Evolutionary conservation across 2,888 invertebrate genomes (phyloP), one percentile per base, ranked within the genome.

Genomic region (Nomada fucata): DNA sequence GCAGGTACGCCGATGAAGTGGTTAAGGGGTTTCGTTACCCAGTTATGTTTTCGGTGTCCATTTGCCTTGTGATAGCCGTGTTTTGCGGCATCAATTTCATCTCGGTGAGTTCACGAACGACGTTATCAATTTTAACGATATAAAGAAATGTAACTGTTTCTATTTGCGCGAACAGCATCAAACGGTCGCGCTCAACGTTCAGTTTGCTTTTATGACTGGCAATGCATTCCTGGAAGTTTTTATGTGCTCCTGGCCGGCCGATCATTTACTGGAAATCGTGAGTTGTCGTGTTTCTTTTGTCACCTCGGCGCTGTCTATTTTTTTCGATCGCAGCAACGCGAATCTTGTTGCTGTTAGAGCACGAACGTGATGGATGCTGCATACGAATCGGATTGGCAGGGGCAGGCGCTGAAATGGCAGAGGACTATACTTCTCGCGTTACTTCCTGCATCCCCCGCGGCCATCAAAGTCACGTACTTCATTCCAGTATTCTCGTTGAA

Each of bases 201-300:
- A 90, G 18, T 89, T 83, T 7, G 29, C 77, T 2, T 82, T 83
- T 9, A 71, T 90, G 26, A 74, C 82, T 7, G 63, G 77, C 5
- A 83, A 85, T 29, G 87, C 83, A 1, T 73, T 83, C 5, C 2
- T 87, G 5, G 89, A 89, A 55, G 84, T 90, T 2, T 88, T 89
- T 67, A 63, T 89, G 55, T 90, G 87, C 69, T 83, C 90, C 0
- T 89, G 86, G 90, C 90, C 91, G 23, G 91, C 91, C 7, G 90
- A 91, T 44, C 82, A 87, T 42, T 59, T 91, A 23, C 77, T 90
- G 23, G 76, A 86, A 36, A 78, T 60, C 79, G 89, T 90, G 44
- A 65, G 76, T 57, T 11, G 23, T 23, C 20, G 26, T 47, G 0
- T 29, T 53, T 53, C 3, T 53, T 53, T 20, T 7, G 2, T 23